Evolutionary conservation across 2,888 invertebrate species (phyloP).

Genomic region (Caenorhabditis sp.): DNA sequence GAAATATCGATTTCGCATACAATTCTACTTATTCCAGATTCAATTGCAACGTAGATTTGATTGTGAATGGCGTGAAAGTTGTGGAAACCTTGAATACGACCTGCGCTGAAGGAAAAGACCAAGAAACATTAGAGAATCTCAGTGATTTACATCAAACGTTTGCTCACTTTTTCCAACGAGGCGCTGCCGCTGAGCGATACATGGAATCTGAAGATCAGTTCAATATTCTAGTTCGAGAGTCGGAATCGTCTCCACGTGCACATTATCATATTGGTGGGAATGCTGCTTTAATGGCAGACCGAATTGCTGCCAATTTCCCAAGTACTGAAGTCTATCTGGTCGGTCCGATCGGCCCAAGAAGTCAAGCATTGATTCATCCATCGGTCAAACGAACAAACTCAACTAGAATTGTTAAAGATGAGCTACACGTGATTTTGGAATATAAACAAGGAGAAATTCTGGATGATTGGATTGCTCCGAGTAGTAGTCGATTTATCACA

Average conservation of each 20-base stretch:
- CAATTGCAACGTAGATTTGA: constrained; percentile 74
- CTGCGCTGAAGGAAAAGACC: constrained; percentile 59
- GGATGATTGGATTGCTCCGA: constrained; percentile 71
- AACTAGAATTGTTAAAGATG: constrained; percentile 71
- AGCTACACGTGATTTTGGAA: constrained; percentile 74
- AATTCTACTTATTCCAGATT: constrained; percentile 63
- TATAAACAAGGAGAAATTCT: constrained; percentile 73
- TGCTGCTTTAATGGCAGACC: constrained; percentile 73
- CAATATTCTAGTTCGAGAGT: constrained; percentile 52
- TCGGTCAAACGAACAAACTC: constrained; percentile 71
- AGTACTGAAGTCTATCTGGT: constrained; percentile 73
- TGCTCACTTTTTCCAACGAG: constrained; percentile 72
- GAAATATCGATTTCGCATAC: too few relatives aligned
- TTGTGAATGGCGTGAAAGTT: constrained; percentile 72
- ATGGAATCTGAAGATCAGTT: constrained; percentile 64
- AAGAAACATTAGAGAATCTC: constrained; percentile 50
- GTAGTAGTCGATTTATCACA: constrained; percentile 73
- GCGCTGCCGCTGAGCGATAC: constrained; percentile 73
- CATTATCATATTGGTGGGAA: constrained; percentile 74
- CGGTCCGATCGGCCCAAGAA: constrained; percentile 73
- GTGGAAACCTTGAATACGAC: constrained; percentile 70
- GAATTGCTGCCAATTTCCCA: constrained; percentile 72
- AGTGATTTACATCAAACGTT: constrained; percentile 73
- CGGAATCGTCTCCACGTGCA: constrained; percentile 49
- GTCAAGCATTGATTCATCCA: constrained; percentile 71